A percentile compares a stretch with the other conserved stretches of the same genome.
These are phyloP conservation scores for Gasterosteus nipponicus DNA, from an alignment of 2,113 vertebrate species.

Conservation along the genomic window DNA sequence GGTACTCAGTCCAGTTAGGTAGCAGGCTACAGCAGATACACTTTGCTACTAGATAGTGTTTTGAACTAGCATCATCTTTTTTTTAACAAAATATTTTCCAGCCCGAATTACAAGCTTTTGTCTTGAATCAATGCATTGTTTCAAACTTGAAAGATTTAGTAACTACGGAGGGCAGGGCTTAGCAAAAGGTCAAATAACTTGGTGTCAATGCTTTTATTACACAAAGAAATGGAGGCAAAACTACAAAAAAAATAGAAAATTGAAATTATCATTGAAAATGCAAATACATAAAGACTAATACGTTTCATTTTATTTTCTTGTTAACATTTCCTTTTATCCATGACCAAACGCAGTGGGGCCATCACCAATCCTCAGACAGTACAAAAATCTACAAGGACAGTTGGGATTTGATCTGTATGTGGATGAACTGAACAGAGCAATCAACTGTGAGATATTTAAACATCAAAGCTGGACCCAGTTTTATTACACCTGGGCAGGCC, in stretches of 20 bases:
- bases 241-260: background rate
- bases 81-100: background rate
- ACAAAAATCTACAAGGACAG: slow-evolving; percentile 82
- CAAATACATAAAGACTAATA: background rate
- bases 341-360: slow-evolving; percentile 59
- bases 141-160: background rate
- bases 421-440: slow-evolving; percentile 68
- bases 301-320: background rate
- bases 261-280: background rate
- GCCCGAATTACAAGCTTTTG: background rate
- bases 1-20: background rate
- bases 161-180: background rate
- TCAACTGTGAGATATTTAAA: slow-evolving; percentile 79
- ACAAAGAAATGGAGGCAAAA: background rate
- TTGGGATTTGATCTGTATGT: slow-evolving; percentile 83
- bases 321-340: slow-evolving; percentile 12
- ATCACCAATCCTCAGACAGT: slow-evolving; percentile 73
- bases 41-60: background rate
- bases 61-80: background rate
- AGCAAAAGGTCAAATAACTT: too few species aligned
- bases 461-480: slow-evolving; percentile 80
- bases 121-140: background rate
- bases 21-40: background rate
- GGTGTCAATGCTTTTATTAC: background rate
- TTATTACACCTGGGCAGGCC: slow-evolving; percentile 86